Conservation (phyloP, 2,113 vertebrate genomes). For the Chlamydotis undulata region DNA sequence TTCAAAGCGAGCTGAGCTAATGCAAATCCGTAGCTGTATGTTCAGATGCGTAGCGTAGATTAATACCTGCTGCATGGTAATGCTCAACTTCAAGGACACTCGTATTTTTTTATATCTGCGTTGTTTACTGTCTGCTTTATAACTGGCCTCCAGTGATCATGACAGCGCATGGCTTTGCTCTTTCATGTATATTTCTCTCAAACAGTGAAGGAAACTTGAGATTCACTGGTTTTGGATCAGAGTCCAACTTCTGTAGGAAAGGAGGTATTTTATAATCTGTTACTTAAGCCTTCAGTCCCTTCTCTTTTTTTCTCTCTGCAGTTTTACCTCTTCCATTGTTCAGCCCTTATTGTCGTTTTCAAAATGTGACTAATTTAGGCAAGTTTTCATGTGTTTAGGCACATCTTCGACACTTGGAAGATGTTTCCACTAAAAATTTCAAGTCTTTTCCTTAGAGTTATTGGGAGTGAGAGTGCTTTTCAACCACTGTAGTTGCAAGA, state of each 20-base stretch:
- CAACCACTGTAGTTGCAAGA: background rate
- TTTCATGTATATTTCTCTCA: background rate
- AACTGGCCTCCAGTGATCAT: background rate
- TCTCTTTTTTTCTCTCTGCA: background rate
- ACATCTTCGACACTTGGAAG: background rate
- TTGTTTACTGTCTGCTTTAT: background rate
- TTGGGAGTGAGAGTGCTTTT: background rate
- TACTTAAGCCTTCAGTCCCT: background rate
- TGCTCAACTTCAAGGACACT: rapidly evolving
- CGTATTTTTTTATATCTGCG: background rate
- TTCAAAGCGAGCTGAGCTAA: background rate
- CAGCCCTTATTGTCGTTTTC: background rate
- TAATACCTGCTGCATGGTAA: background rate
- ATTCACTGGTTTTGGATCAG: background rate
- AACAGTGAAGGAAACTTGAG: background rate
- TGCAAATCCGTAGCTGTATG: background rate
- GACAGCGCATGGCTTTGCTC: background rate
- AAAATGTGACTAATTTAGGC: background rate
- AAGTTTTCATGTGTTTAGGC: background rate
- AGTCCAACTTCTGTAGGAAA: background rate
- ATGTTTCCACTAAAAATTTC: background rate
- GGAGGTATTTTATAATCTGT: background rate
- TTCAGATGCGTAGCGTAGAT: background rate
- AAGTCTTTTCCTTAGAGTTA: background rate
- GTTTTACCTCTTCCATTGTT: background rate